Percentiles rank a stretch among this genome's conserved stretches.
phyloP scores from a whole-genome alignment of 2,888 invertebrate species.

The Drosophila setosimentum region DNA sequence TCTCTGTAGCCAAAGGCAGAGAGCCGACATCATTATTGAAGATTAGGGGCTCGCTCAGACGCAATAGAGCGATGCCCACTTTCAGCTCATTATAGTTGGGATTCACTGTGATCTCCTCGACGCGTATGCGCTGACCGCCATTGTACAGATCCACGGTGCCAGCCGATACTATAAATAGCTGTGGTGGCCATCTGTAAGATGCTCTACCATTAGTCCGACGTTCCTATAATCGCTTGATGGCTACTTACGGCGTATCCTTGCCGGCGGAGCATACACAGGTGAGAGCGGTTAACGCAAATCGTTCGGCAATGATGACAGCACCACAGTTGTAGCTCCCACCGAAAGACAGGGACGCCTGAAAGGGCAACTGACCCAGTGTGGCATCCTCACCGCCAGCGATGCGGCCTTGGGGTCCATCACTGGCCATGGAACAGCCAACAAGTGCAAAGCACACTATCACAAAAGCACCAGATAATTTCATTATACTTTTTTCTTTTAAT shows the following conservation, averaged over 20 bases:
- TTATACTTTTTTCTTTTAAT: slow-evolving; percentile 19
- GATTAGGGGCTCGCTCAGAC: slow-evolving; percentile 49
- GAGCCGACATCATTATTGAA: slow-evolving; percentile 63
- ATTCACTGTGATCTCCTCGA: slow-evolving; percentile 66
- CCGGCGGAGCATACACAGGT: slow-evolving; percentile 79
- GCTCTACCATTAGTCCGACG: not conserved
- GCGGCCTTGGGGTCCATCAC: slow-evolving; percentile 59
- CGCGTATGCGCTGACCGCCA: slow-evolving; percentile 72
- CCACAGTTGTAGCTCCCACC: slow-evolving; percentile 77
- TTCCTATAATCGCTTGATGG: not conserved
- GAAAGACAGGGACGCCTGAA: slow-evolving; percentile 80
- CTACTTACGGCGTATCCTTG: slow-evolving; percentile 72
- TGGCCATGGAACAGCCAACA: slow-evolving; percentile 18
- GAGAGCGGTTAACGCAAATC: slow-evolving; percentile 81
- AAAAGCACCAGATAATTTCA: slow-evolving; percentile 40
- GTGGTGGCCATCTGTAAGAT: slow-evolving; percentile 69
- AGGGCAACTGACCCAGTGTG: slow-evolving; percentile 81
- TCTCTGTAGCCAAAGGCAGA: slow-evolving; percentile 55
- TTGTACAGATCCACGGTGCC: slow-evolving; percentile 78
- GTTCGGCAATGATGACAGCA: slow-evolving; percentile 76
- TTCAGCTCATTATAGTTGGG: slow-evolving; percentile 62
- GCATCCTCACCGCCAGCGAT: slow-evolving; percentile 84
- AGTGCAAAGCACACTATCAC: slow-evolving; percentile 29
- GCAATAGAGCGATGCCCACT: slow-evolving; percentile 79
- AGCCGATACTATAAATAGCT: slow-evolving; percentile 74